A percentile compares a stretch with the other conserved stretches of the same genome.
Evolutionary conservation across 1,140 invertebrate species (phyloP).

Genomic region (Calephelis virginiensis): DNA sequence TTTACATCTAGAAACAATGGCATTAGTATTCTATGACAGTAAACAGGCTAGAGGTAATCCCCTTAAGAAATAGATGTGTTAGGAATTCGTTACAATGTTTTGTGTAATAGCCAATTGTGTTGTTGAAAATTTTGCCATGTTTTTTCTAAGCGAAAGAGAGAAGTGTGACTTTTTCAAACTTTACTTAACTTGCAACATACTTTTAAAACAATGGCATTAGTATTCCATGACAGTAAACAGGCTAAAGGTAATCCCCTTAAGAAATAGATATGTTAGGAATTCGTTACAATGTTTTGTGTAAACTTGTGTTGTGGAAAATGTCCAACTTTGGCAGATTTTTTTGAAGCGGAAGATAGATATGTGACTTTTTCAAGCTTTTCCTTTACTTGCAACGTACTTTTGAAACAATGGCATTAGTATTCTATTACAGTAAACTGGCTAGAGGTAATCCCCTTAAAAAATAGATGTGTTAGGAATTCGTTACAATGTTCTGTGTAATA

Average conservation of each 20-base stretch:
- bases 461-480: neutral
- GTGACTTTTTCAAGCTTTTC: too few species aligned
- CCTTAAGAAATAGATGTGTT: neutral
- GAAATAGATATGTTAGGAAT: neutral
- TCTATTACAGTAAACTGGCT: neutral
- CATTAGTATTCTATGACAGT: neutral
- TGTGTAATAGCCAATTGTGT: neutral
- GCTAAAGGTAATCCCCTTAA: neutral
- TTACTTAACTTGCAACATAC: too few species aligned
- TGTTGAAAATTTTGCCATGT: too few species aligned
- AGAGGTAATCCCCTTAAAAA: neutral
- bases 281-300: neutral
- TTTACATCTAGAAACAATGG: conserved; percentile 8
- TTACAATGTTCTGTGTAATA: neutral
- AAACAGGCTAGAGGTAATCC: neutral
- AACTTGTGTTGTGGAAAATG: neutral
- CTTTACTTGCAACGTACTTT: too few species aligned
- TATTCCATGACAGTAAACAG: neutral
- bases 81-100: neutral
- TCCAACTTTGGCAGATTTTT: too few species aligned
- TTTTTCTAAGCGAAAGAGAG: too few species aligned
- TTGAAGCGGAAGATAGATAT: too few species aligned
- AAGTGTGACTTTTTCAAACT: too few species aligned
- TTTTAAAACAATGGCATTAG: neutral
- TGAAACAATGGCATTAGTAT: conserved; percentile 9